Conservation (phyloP, 2,797 vertebrate genomes). For the Nannoperca australis region DNA sequence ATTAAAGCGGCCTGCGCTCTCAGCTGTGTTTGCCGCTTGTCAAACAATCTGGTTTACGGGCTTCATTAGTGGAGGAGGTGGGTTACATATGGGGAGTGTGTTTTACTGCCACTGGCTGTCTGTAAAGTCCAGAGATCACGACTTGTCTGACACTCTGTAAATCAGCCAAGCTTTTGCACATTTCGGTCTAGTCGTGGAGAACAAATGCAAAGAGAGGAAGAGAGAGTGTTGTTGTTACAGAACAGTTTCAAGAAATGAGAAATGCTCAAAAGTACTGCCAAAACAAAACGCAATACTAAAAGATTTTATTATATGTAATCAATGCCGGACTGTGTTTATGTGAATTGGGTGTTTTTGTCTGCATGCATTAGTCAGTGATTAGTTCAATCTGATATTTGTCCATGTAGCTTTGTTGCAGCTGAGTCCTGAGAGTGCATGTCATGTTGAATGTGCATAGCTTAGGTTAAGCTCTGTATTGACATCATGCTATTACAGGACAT, state of each 20-base stretch:
- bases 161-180: conserved; percentile 68
- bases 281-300: conserved; percentile 21
- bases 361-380: conserved; percentile 34
- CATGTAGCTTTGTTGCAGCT: conserved; percentile 16
- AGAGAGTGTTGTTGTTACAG: conserved; percentile 15
- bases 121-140: conserved; percentile 83
- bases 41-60: conserved; percentile 83
- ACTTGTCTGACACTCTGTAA: conserved; percentile 80
- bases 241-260: conserved; percentile 5
- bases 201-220: conserved; percentile 23
- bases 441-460: conserved; percentile 24
- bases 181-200: conserved; percentile 47
- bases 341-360: conserved; percentile 27
- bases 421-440: conserved; percentile 31
- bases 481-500: conserved; percentile 6
- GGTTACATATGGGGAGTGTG: conserved; percentile 83
- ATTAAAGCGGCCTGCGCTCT: conserved; percentile 81
- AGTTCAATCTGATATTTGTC: conserved; percentile 35
- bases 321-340: conserved; percentile 40
- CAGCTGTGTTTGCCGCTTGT: conserved; percentile 85
- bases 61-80: conserved; percentile 80
- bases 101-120: conserved; percentile 89
- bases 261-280: conserved; percentile 13
- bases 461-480: conserved; percentile 40
- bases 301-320: conserved; percentile 37